Base-by-base conservation (phyloP, 2,797 vertebrate genomes). In the Pangasius sanitwongsei region DNA sequence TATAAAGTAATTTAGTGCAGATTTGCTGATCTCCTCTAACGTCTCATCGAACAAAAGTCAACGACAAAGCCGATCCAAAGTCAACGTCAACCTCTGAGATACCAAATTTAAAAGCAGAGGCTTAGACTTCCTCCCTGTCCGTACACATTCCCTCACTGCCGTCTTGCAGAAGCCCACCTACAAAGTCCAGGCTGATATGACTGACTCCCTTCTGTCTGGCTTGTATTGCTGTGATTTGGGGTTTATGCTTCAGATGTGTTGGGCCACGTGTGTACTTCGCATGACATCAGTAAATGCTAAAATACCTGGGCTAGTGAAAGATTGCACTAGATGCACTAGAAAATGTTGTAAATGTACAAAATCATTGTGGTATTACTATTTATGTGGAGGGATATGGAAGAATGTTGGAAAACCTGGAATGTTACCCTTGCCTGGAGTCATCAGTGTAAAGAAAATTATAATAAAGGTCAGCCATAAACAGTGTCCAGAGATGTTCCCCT, bases 381-480 rank as follows among this genome's bases (percentile, higher is more conserved):
- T 69, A 80, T 55, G 13, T 80, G 6, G 48, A 57, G 28, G 74
- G 6, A 13, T 53, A 69, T 8, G 41, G 20, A 63, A 72, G 18
- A 61, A 86, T 20, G 37, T 6, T 74, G 65, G 75, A 48, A 82
- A 48, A 53, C 53, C 69, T 83, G 82, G 61, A 65, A 31, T 41
- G 3, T 50, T 83, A 44, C 37, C 59, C 59, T 63, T 18, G 37
- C 63, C 6, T 50, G 75, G n/a, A 61, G 53, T 28, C 78, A 50
- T 48, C 41, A 41, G 77, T 9, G 81, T 69, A 86, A 88, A 87
- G 87, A 84, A 80, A 84, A 89, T 88, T 72, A 87, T 74, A 87
- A 90, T 89, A 89, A 92, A 92, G 90, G 91, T 92, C 92, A 86
- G 91, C 75, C 88, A 90, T 93, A 92, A 92, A 92, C 83, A 85